A percentile compares a stretch with the other conserved stretches of the same genome.
Evolutionary conservation across 2,797 vertebrate genomes (phyloP).

Genomic region (Mastacembelus armatus): DNA sequence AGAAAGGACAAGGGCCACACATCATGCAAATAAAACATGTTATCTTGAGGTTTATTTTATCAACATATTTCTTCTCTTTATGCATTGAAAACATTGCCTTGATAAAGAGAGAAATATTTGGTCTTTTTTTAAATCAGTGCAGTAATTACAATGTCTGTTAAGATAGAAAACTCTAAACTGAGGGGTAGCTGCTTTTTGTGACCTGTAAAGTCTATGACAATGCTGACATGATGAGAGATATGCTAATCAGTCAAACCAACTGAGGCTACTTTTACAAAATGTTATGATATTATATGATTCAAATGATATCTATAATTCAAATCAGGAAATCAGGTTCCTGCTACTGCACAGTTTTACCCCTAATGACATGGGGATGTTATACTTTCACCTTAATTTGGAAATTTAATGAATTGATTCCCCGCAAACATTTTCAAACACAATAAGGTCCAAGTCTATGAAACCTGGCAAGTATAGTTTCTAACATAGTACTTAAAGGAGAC

Average conservation of each 20-base stretch:
- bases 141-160: constrained; percentile 45
- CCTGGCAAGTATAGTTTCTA: neutral
- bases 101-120: constrained; percentile 34
- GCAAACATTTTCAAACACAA: too few species aligned
- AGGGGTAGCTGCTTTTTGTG: constrained; percentile 16
- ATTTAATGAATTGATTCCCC: constrained; percentile 19
- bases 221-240: constrained; percentile 8
- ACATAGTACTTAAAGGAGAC: neutral
- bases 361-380: constrained; percentile 6
- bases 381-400: constrained; percentile 22
- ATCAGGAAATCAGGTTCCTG: constrained; percentile 10
- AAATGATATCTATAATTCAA: neutral
- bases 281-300: too few species aligned
- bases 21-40: constrained; percentile 67
- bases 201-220: constrained; percentile 18
- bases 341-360: neutral
- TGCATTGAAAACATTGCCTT: constrained; percentile 33
- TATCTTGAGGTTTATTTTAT: constrained; percentile 68
- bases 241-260: neutral
- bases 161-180: constrained; percentile 20
- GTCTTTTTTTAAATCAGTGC: constrained; percentile 23
- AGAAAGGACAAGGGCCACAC: constrained; percentile 57
- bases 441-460: too few species aligned
- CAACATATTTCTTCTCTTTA: constrained; percentile 39
- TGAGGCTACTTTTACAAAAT: constrained; percentile 8